Evolutionary conservation across 1,140 invertebrate species (phyloP).

Genomic region (Teleopsis dalmanni): DNA sequence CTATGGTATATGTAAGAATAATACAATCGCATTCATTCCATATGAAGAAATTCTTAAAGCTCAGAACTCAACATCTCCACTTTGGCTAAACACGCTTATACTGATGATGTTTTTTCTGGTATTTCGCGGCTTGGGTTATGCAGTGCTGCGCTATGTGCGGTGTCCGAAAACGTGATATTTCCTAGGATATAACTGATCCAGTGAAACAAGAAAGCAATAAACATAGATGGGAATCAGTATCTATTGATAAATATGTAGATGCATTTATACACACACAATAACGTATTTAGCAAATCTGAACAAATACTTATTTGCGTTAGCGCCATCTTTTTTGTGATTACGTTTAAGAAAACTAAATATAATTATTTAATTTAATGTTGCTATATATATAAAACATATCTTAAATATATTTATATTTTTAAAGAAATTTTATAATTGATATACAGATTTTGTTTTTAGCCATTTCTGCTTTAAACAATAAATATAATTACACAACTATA

Average conservation of each 20-base stretch:
- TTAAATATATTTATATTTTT: neutral
- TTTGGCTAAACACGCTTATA: constrained; percentile 72
- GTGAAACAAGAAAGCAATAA: too few relatives aligned
- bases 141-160: constrained; percentile 65
- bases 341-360: neutral
- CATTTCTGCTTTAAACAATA: too few relatives aligned
- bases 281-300: too few relatives aligned
- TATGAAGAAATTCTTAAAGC: constrained; percentile 60
- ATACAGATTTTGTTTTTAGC: too few relatives aligned
- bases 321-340: too few relatives aligned
- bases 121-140: constrained; percentile 66
- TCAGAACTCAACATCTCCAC: constrained; percentile 54
- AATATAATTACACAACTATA: too few relatives aligned
- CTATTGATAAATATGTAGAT: too few relatives aligned
- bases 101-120: constrained; percentile 64
- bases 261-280: too few relatives aligned
- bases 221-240: too few relatives aligned
- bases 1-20: constrained; percentile 56
- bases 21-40: constrained; percentile 55
- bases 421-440: too few relatives aligned
- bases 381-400: neutral
- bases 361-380: neutral
- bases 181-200: neutral
- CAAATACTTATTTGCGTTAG: too few relatives aligned
- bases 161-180: constrained; percentile 44